Percentiles rank a stretch among this genome's conserved stretches.
Evolutionary conservation across 2,113 vertebrate species (phyloP).

Genomic region (Rhinolophus sinicus): DNA sequence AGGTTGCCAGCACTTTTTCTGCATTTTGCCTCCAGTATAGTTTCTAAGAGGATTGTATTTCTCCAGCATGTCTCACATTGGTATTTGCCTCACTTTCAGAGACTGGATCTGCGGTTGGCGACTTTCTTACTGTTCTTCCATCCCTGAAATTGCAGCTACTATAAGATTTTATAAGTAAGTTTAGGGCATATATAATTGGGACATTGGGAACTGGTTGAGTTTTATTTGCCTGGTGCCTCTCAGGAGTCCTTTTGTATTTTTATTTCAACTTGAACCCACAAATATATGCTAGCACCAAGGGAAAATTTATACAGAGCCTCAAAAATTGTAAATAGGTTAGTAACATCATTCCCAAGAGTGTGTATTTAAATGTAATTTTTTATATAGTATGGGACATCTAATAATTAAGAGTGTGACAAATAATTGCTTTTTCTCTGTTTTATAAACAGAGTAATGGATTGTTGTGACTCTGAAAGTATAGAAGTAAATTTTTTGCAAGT

Average conservation of each 20-base stretch:
- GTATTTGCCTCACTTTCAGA: background rate
- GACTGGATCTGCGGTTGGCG: background rate
- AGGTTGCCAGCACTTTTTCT: background rate
- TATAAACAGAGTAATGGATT: background rate
- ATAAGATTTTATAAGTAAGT: background rate
- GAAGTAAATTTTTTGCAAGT: conserved; percentile 27
- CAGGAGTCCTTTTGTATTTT: background rate
- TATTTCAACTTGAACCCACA: background rate
- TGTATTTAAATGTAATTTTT: conserved; percentile 35
- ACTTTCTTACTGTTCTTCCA: background rate
- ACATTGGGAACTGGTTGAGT: background rate
- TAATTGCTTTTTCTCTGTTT: conserved; percentile 19
- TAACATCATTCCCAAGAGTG: background rate
- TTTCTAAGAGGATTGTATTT: background rate
- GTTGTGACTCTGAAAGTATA: conserved; percentile 36
- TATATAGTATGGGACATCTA: background rate
- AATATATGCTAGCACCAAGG: background rate
- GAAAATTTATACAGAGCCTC: background rate
- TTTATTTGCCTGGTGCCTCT: background rate
- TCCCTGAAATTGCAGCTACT: background rate
- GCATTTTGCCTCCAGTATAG: background rate
- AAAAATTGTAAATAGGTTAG: conserved; percentile 27
- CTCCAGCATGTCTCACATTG: background rate
- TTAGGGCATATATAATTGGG: background rate
- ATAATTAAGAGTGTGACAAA: conserved; percentile 22